Base-by-base conservation (phyloP, 2,113 vertebrate species). In the Oryzias javanicus region DNA sequence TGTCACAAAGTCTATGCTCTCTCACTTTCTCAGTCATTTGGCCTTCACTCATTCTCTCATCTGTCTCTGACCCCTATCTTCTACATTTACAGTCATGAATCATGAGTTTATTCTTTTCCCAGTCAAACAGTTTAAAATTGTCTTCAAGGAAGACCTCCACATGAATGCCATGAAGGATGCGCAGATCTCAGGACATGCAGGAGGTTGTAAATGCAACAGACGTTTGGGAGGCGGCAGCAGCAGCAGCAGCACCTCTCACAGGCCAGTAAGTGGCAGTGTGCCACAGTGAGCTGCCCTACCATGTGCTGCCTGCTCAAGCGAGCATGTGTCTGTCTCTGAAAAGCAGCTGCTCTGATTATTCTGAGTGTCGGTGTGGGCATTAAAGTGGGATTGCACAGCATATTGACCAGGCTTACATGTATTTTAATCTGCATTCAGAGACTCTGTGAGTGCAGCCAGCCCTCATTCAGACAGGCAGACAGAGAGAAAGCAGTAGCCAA, bases 241-340 rank as follows among this genome's bases (percentile, higher is more conserved):
- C 22, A 20, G 60, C 20, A 72, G 86, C 85, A 87, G 82, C 88
- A 79, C 69, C 83, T 59, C 80, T 67, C 52, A 58, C 49, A 85
- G 68, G 70, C 86, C 88, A 88, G 88, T 63, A 80, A 76, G 88
- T 88, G 88, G 88, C 88, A 89, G 86, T 89, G 83, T 87, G 80
- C 78, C 80, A 86, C 88, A 82, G 83, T 79, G 12, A 55, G 74
- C 83, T 51, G 27, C 27, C 50, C 44, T 62, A 49, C 69, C 25
- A 41, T 46, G 19, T 59, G 59, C 57, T 46, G 5, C 17, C 17
- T 42, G 35, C 17, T 48, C 29, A 47, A 60, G 67, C 10, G 35
- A 60, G 49, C 18, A 12, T 53, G 18, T 52, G 17, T 42, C n/a
- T 35, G n/a, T 14, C 15, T 75, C 19, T 78, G 42, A 50, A 54